Conservation (phyloP, 2,113 vertebrate species). For the Ptychochromis oligacanthus region DNA sequence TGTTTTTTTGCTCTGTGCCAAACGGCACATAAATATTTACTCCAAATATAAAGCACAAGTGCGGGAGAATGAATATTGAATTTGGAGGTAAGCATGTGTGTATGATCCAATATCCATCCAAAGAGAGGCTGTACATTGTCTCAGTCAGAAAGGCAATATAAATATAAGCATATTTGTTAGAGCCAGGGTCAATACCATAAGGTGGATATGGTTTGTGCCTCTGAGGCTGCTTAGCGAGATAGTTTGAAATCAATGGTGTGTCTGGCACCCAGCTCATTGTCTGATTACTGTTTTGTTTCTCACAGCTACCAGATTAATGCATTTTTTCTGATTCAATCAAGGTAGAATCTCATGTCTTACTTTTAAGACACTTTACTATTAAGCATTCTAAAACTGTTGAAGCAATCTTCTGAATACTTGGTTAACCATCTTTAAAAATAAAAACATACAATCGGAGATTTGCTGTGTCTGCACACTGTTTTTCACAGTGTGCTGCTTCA, state of each 20-base stretch:
- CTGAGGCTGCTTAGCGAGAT: slow-evolving; percentile 69
- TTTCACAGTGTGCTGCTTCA: neutral
- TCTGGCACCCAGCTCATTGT: slow-evolving; percentile 64
- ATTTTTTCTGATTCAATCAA: slow-evolving; percentile 41
- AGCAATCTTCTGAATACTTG: slow-evolving; percentile 4
- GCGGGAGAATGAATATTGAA: slow-evolving; percentile 77
- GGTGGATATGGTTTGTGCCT: slow-evolving; percentile 64
- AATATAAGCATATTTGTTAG: slow-evolving; percentile 77
- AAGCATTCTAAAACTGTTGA: neutral
- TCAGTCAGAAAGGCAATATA: slow-evolving; percentile 72
- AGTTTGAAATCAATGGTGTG: slow-evolving; percentile 71
- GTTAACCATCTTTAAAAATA: neutral
- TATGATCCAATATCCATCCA: slow-evolving; percentile 77
- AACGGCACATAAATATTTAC: slow-evolving; percentile 77
- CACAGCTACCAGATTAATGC: slow-evolving; percentile 60
- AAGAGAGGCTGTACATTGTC: slow-evolving; percentile 64
- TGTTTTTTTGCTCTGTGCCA: slow-evolving; percentile 27
- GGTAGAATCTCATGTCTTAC: slow-evolving; percentile 3
- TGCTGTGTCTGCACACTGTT: neutral
- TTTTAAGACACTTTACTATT: slow-evolving; percentile 16
- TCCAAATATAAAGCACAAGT: slow-evolving; percentile 66
- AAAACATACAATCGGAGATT: neutral
- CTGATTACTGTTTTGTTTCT: slow-evolving; percentile 70
- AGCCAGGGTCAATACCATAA: slow-evolving; percentile 73
- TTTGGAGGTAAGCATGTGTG: slow-evolving; percentile 73